A percentile compares a stretch with the other conserved stretches of the same genome.
These are phyloP conservation scores for Poecilobothrus nobilitatus DNA, from an alignment of 2,888 invertebrate species.

Conservation along the genomic window DNA sequence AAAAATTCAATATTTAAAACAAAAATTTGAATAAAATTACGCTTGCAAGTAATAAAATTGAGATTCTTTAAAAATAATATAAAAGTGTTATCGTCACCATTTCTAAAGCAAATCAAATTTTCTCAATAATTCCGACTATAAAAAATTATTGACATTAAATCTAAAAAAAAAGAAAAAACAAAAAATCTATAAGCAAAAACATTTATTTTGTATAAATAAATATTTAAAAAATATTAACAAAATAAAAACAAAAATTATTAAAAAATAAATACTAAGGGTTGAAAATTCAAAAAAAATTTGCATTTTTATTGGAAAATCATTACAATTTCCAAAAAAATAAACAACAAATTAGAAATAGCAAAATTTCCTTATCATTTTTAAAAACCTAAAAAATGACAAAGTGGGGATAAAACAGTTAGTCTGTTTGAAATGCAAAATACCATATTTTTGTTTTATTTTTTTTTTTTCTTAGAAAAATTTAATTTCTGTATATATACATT, in stretches of 20 bases:
- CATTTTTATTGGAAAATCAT: not conserved
- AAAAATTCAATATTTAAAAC: too few relatives aligned
- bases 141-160: constrained; percentile 1
- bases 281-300: not conserved
- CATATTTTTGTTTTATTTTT: not conserved
- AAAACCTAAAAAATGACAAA: not conserved
- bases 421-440: not conserved
- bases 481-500: too few relatives aligned
- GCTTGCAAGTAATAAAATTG: too few relatives aligned
- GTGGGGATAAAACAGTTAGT: not conserved
- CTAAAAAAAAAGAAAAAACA: not conserved
- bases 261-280: not conserved
- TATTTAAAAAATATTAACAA: not conserved
- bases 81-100: too few relatives aligned
- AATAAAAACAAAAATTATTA: too few relatives aligned
- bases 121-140: not conserved
- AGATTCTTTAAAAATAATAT: too few relatives aligned
- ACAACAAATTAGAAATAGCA: not conserved
- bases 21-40: too few relatives aligned
- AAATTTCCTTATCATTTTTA: not conserved
- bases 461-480: too few relatives aligned
- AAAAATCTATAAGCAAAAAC: too few relatives aligned
- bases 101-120: not conserved
- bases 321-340: not conserved
- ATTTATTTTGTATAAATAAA: too few relatives aligned